Base-by-base conservation (phyloP, 2,113 vertebrate genomes). In the Rousettus leschenaultii region DNA sequence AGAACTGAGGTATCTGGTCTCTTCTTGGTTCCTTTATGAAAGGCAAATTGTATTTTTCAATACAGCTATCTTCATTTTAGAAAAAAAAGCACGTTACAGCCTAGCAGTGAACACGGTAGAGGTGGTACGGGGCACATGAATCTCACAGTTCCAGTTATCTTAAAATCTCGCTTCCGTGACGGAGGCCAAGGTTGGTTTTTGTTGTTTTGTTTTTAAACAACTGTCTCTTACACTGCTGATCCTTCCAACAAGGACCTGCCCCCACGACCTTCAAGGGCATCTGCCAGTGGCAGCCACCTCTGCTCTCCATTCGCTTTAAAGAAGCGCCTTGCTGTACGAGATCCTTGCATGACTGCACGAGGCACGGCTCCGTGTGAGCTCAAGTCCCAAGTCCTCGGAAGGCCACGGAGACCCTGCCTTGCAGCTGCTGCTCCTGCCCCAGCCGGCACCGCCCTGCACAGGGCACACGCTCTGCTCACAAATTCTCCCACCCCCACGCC, bases 1-100 rank as follows among this genome's bases (percentile, higher is more conserved):
- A 59, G 19, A 87, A 90, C 6, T 0, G 18, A 89, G 55, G 48
- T 14, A 9, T 22, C 59, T 66, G 26, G 15, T 26, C 83, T 66
- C 35, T 80, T 82, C 85, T 86, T 48, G 83, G 84, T 30, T 93
- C 61, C 30, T 82, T 87, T 80, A 48, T 85, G 33, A 84, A 73
- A 7, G 28, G 8, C 43, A 35, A 30, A 35, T 11, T 51, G 73
- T 80, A 48, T 22, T 79, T 86, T 65, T 43, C 38, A 77, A 22
- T 22, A n/a, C 51, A 61, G 43, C 45, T 35, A 9, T 16, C 75
- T 59, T 80, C 48, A 45, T 18, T 28, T 18, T 30, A 45, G 73
- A 18, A 6, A 28, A 28, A 15, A 45, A 16, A 38, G 13, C 14
- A 48, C 13, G 48, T 4, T 48, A 13, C 13, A 48, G 48, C 48